phyloP scores from a whole-genome alignment of 2,888 invertebrate genomes.

The Pristionchus arcanus region DNA sequence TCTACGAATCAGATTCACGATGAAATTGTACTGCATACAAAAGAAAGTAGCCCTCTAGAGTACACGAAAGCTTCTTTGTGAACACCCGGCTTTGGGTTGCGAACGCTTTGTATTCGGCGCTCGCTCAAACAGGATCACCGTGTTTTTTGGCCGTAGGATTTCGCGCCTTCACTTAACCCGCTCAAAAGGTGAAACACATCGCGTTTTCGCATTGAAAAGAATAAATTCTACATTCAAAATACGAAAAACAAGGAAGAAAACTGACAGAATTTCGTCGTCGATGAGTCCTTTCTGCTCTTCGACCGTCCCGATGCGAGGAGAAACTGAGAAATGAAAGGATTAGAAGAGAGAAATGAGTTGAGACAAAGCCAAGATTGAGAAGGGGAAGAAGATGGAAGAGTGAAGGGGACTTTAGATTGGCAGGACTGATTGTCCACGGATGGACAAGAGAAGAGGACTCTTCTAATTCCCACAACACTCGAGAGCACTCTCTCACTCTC shows the following conservation, averaged over 20 bases:
- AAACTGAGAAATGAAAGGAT: neutral
- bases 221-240: neutral
- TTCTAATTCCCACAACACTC: constrained; percentile 43
- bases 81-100: neutral
- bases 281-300: constrained; percentile 55
- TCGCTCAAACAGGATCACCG: neutral
- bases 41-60: neutral
- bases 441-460: neutral
- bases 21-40: neutral
- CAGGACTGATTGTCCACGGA: constrained; percentile 44
- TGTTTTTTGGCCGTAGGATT: neutral
- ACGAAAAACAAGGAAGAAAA: neutral
- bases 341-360: neutral
- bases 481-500: constrained; percentile 5
- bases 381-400: neutral
- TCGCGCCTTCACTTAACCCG: neutral
- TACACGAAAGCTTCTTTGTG: neutral
- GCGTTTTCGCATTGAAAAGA: neutral
- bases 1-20: too few species aligned
- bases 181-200: neutral
- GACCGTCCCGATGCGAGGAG: constrained; percentile 38
- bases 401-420: constrained; percentile 26
- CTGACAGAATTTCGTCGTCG: constrained; percentile 57
- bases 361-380: constrained; percentile 24
- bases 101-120: neutral